Conservation (phyloP, 2,797 vertebrate genomes). For the Hephaestus fuliginosus region DNA sequence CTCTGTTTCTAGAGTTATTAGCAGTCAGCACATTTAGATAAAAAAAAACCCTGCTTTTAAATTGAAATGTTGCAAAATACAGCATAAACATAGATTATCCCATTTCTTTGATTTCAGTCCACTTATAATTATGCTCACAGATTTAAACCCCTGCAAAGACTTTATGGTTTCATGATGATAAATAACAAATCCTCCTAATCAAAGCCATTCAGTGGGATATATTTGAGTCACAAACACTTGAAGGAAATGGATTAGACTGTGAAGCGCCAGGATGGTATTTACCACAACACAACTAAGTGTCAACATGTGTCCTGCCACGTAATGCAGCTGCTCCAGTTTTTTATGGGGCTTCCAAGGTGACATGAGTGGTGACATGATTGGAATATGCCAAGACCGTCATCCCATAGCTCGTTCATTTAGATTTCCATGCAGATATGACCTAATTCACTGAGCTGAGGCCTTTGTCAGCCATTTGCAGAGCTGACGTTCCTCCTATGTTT, state of each 20-base stretch:
- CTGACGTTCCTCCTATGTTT: slow-evolving; percentile 21
- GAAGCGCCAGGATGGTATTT: slow-evolving; percentile 40
- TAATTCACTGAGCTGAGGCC: slow-evolving; percentile 19
- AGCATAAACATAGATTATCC: slow-evolving; percentile 29
- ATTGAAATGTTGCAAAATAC: slow-evolving; percentile 14
- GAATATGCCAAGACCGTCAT: slow-evolving; percentile 16
- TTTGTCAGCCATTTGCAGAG: slow-evolving; percentile 33
- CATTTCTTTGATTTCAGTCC: slow-evolving; percentile 36
- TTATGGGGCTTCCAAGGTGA: slow-evolving; percentile 16
- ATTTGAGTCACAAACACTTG: slow-evolving; percentile 42
- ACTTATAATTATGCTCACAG: slow-evolving; percentile 12
- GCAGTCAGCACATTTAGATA: slow-evolving; percentile 1
- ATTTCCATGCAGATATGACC: not conserved
- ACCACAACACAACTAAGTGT: slow-evolving; percentile 26
- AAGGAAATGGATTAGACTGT: slow-evolving; percentile 36
- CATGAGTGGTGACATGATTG: not conserved
- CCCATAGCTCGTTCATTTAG: slow-evolving; percentile 8
- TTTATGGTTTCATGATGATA: slow-evolving; percentile 39
- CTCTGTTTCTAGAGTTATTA: not conserved
- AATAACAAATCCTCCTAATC: slow-evolving; percentile 53
- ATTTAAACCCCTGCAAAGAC: slow-evolving; percentile 29
- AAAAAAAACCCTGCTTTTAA: not conserved
- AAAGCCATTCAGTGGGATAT: slow-evolving; percentile 42
- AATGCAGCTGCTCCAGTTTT: slow-evolving; percentile 9
- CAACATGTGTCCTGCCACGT: slow-evolving; percentile 35